phyloP scores from a whole-genome alignment of 2,888 invertebrate species.

The Drosophila subsilvestris region DNA sequence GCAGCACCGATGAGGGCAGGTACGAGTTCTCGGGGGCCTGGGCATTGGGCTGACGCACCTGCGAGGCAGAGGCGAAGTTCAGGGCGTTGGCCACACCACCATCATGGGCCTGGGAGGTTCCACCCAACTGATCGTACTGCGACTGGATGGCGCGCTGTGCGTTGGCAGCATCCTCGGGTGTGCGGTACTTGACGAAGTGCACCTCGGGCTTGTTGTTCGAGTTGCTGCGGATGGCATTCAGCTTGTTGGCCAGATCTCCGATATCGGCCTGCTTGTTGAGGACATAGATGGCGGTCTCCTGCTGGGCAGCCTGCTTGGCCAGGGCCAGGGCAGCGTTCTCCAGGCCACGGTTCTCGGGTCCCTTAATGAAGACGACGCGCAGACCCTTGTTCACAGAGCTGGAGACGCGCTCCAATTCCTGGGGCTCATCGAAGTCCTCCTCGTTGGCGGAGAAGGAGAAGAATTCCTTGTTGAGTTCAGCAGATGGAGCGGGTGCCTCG shows the following conservation, averaged over 20 bases:
- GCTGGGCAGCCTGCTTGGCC: slow-evolving; percentile 81
- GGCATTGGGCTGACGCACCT: slow-evolving; percentile 51
- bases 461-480: slow-evolving; percentile 75
- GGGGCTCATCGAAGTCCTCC: slow-evolving; percentile 69
- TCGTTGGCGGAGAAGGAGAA: slow-evolving; percentile 78
- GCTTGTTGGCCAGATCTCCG: slow-evolving; percentile 71
- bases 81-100: slow-evolving; percentile 77
- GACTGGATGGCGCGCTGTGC: slow-evolving; percentile 80
- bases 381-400: slow-evolving; percentile 73
- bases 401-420: slow-evolving; percentile 57
- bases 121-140: slow-evolving; percentile 78
- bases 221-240: slow-evolving; percentile 70
- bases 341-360: slow-evolving; percentile 80
- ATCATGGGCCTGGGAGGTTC: slow-evolving; percentile 64
- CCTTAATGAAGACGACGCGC: slow-evolving; percentile 82
- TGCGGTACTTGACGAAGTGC: slow-evolving; percentile 82
- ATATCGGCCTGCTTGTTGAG: slow-evolving; percentile 80
- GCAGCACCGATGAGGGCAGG: slow-evolving; percentile 74
- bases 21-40: slow-evolving; percentile 71
- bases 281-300: slow-evolving; percentile 83
- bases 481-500: slow-evolving; percentile 57
- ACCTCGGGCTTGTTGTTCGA: slow-evolving; percentile 82
- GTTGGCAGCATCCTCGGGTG: slow-evolving; percentile 80
- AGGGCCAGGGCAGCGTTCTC: slow-evolving; percentile 80
- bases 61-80: slow-evolving; percentile 74